Evolutionary conservation across 2,797 vertebrate genomes (phyloP).

Genomic region (Menidia menidia): DNA sequence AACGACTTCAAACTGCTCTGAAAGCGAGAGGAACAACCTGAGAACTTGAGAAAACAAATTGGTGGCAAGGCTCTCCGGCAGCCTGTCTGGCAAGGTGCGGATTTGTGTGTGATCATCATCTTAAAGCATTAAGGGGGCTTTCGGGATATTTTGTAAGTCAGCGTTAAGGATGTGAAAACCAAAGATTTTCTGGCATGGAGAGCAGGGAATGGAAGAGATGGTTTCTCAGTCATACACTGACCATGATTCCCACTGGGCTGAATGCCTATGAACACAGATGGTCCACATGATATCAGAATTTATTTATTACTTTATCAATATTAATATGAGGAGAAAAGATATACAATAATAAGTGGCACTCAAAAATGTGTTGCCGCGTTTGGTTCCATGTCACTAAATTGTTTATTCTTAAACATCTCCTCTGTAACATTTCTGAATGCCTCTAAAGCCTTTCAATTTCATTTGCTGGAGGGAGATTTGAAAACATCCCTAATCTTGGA

Average conservation of each 20-base stretch:
- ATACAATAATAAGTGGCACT: background rate
- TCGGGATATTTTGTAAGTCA: slow-evolving; percentile 29
- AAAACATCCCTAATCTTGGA: slow-evolving; percentile 66
- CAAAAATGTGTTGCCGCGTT: slow-evolving; percentile 22
- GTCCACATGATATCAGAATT: slow-evolving; percentile 3
- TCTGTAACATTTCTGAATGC: slow-evolving; percentile 58
- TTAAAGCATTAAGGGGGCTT: slow-evolving; percentile 20
- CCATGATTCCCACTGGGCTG: slow-evolving; percentile 3
- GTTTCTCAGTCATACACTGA: background rate
- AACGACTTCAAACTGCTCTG: slow-evolving; percentile 70
- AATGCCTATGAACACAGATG: slow-evolving; percentile 28
- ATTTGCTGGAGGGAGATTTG: slow-evolving; percentile 69
- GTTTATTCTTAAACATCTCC: slow-evolving; percentile 22
- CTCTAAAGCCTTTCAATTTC: slow-evolving; percentile 75
- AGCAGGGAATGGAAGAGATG: slow-evolving; percentile 15
- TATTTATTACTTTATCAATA: background rate
- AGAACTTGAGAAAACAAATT: slow-evolving; percentile 69
- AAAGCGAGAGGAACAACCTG: slow-evolving; percentile 72
- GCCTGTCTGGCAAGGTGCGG: slow-evolving; percentile 39
- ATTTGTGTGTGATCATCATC: slow-evolving; percentile 43
- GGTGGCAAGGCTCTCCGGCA: slow-evolving; percentile 32
- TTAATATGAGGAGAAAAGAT: slow-evolving; percentile 38
- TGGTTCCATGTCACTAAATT: slow-evolving; percentile 46
- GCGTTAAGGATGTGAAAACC: slow-evolving; percentile 27
- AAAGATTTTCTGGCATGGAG: slow-evolving; percentile 24